Conservation (phyloP, 2,888 invertebrate genomes). For the Pyrrhosoma nymphula region DNA sequence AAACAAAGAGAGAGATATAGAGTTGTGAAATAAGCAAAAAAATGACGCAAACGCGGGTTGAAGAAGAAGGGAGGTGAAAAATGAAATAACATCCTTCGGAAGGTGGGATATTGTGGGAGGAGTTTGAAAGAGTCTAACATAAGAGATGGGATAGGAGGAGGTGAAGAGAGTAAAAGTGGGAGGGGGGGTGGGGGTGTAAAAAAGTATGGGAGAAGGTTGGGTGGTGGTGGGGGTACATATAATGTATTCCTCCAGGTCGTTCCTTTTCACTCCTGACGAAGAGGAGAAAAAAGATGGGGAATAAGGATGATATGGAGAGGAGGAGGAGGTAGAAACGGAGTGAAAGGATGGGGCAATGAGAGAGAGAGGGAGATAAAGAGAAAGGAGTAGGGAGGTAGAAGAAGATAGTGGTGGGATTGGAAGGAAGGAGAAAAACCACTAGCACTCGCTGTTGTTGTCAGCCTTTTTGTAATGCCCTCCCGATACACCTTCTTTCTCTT, state of each 20-base stretch:
- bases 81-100: too few relatives aligned
- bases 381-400: not conserved
- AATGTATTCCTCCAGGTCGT: slow-evolving; percentile 62
- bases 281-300: not conserved
- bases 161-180: slow-evolving; percentile 5
- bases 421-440: slow-evolving; percentile 67
- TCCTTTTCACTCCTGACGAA: slow-evolving; percentile 16
- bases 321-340: slow-evolving; percentile 69
- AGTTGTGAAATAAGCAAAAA: slow-evolving; percentile 38
- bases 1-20: slow-evolving; percentile 68
- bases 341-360: slow-evolving; percentile 69
- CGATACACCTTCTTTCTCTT: slow-evolving; percentile 46
- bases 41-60: not conserved
- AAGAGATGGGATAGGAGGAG: slow-evolving; percentile 8
- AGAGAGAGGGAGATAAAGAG: slow-evolving; percentile 30
- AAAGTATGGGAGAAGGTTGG: not conserved
- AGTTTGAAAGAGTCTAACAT: not conserved
- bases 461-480: slow-evolving; percentile 65
- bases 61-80: not conserved
- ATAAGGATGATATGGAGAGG: slow-evolving; percentile 66
- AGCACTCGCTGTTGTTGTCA: slow-evolving; percentile 62
- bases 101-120: not conserved
- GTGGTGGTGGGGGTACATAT: not conserved
- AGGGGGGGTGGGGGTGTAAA: not conserved
- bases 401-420: slow-evolving; percentile 68